These are phyloP conservation scores for Crypturellus tataupa DNA, from an alignment of 2,797 vertebrate genomes.

Conservation along the genomic window DNA sequence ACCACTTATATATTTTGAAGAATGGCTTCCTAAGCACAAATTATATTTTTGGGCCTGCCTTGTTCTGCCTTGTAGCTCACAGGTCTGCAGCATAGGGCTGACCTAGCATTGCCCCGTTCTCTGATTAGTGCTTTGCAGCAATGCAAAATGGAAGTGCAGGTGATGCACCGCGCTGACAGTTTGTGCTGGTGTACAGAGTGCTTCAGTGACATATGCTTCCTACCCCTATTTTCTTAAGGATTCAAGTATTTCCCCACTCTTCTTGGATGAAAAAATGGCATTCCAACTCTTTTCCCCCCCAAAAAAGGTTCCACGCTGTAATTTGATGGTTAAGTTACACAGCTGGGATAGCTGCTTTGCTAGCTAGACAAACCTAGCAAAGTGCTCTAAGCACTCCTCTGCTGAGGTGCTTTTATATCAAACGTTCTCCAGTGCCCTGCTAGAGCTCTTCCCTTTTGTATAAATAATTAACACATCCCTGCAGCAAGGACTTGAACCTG, in stretches of 20 bases:
- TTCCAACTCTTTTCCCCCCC: not conserved
- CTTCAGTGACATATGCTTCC: not conserved
- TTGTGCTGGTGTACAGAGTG: not conserved
- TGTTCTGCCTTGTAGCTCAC: not conserved
- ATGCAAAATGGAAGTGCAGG: not conserved
- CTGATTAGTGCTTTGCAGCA: not conserved
- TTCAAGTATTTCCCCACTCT: not conserved
- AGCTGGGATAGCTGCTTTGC: not conserved
- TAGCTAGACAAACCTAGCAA: not conserved
- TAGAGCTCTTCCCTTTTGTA: not conserved
- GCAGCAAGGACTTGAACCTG: not conserved
- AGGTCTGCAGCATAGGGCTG: not conserved
- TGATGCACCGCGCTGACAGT: not conserved
- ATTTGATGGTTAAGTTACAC: not conserved
- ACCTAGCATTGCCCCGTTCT: not conserved
- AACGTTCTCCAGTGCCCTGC: not conserved
- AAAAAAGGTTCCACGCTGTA: not conserved
- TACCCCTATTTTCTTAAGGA: fast-evolving
- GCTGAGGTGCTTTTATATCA: not conserved
- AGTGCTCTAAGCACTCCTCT: not conserved
- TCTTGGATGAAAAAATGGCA: not conserved
- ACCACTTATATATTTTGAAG: not conserved
- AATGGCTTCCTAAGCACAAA: not conserved
- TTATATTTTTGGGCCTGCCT: not conserved
- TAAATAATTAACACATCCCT: not conserved